Base-by-base conservation (phyloP, 2,888 invertebrate species). In the Pyrrhia umbra region DNA sequence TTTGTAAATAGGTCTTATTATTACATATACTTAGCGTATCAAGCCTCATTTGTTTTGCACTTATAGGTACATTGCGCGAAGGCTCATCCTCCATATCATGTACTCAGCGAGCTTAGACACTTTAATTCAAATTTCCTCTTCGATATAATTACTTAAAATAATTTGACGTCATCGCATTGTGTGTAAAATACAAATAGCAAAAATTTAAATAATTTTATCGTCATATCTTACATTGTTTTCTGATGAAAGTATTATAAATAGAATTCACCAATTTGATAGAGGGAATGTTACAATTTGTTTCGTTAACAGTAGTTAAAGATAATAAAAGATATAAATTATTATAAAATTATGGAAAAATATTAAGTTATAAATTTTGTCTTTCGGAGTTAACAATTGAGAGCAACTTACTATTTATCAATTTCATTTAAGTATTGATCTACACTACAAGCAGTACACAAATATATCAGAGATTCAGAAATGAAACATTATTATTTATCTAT, bases 361-460 rank as follows among this genome's bases (percentile, higher is more conserved):
- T n/a, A n/a, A n/a, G 34, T 1, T 13, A 5, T 34, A 6, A 13
- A 21, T 43, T 13, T 21, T 37, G n/a, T 15, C 4, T 6, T 16
- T 46, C 25, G 9, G 46, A 8, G 2, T 23, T 15, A 8, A 23
- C 3, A 40, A 2, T 23, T 39, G 5, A 55, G 25, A 56, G 25
- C 6, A 40, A 54, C 27, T 45, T 42, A 34, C 34, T 25, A 57
- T 54, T 8, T 40, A 54, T 65, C 20, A 45, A 45, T 46, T 62
- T 57, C 3, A 50, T 45, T 51, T 50, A 63, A 27, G 2, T 13
- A 20, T 62, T 25, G 25, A 37, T 40, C 65, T 79, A 81, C 58
- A 64, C 66, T 69, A 73, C 58, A 83, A 83, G 72, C 77, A 67
- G 25, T 70, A 76, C 40, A 68, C 43, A 65, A 67, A 62, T 60